phyloP scores from a whole-genome alignment of 2,797 vertebrate genomes.

The Echeneis naucrates region DNA sequence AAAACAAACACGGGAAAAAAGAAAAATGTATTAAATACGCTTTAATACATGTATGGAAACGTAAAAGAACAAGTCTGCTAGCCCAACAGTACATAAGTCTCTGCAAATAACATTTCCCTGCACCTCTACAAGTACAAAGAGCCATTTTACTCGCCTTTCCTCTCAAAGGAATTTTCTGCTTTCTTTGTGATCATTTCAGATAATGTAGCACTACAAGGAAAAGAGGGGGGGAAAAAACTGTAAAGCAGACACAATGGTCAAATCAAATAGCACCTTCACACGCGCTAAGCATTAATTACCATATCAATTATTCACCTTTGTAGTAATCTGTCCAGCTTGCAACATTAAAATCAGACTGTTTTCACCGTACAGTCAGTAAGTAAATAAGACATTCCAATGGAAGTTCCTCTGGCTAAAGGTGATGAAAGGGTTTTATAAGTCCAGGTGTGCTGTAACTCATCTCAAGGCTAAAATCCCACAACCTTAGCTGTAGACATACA shows the following conservation, averaged over 20 bases:
- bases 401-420: slow-evolving; percentile 25
- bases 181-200: slow-evolving; percentile 19
- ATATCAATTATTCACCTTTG: slow-evolving; percentile 9
- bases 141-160: background rate
- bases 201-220: background rate
- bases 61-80: slow-evolving; percentile 42
- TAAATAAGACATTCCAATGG: slow-evolving; percentile 20
- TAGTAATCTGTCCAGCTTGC: slow-evolving; percentile 2
- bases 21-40: background rate
- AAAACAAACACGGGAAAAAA: slow-evolving; percentile 7
- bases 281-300: too few species aligned
- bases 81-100: slow-evolving; percentile 42
- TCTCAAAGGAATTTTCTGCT: slow-evolving; percentile 20
- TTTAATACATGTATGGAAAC: slow-evolving; percentile 24
- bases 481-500: slow-evolving; percentile 17
- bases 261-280: slow-evolving; percentile 8
- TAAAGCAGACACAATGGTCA: slow-evolving; percentile 3
- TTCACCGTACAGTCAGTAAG: background rate
- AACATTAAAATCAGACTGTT: slow-evolving; percentile 1
- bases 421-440: slow-evolving; percentile 23
- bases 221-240: background rate
- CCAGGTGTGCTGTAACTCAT: slow-evolving; percentile 19
- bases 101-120: slow-evolving; percentile 16
- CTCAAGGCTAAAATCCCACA: slow-evolving; percentile 21
- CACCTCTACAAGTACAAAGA: slow-evolving; percentile 8